Evolutionary conservation across 2,797 vertebrate genomes (phyloP).

Genomic region (Varecia variegata): DNA sequence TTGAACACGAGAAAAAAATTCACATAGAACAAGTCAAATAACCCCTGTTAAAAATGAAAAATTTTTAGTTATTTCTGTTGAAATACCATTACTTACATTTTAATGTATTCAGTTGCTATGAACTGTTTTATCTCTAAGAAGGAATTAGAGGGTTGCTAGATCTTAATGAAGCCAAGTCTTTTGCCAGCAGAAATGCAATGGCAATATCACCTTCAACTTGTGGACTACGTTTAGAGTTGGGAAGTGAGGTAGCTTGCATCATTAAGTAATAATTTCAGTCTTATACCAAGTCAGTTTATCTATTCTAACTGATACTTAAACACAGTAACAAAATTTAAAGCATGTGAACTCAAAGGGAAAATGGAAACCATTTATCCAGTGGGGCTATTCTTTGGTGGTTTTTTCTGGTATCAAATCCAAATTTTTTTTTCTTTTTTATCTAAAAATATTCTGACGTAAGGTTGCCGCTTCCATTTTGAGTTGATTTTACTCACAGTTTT

Average conservation of each 20-base stretch:
- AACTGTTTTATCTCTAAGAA: neutral
- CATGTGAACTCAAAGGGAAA: neutral
- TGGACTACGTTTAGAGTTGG: neutral
- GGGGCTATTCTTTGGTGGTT: neutral
- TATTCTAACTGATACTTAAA: neutral
- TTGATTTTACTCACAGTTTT: constrained; percentile 14
- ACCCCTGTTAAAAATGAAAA: neutral
- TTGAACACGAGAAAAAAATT: neutral
- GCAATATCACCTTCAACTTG: neutral
- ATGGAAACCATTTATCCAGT: neutral
- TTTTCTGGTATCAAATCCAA: neutral
- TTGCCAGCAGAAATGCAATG: neutral
- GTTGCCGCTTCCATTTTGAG: neutral
- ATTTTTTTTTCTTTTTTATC: neutral
- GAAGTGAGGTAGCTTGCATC: neutral
- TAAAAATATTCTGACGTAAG: neutral
- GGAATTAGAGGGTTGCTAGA: neutral
- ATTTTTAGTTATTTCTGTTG: neutral
- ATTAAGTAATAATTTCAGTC: neutral
- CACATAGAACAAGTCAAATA: neutral
- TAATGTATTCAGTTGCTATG: neutral
- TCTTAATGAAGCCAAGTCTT: neutral
- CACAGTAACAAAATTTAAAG: neutral
- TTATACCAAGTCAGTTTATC: neutral
- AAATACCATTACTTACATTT: neutral